Evolutionary conservation across 2,888 invertebrate species (phyloP).

Genomic region (Troides helena): DNA sequence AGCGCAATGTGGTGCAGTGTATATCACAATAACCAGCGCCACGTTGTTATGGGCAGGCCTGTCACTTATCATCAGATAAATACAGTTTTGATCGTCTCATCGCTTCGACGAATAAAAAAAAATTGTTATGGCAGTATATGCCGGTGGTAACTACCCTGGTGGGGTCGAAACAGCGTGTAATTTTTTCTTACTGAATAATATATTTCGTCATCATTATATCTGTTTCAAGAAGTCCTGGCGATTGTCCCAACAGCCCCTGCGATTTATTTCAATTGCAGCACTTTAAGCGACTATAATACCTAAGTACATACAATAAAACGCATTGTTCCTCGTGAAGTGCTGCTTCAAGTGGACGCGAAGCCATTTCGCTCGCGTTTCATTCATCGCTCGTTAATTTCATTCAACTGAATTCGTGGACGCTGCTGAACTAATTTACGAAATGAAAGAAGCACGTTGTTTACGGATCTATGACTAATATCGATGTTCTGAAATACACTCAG

Average conservation of each 20-base stretch:
- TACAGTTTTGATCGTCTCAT: too few relatives aligned
- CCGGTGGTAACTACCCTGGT: too few relatives aligned
- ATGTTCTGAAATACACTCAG: slow-evolving; percentile 32
- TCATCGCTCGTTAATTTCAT: slow-evolving; percentile 45
- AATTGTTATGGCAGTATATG: too few relatives aligned
- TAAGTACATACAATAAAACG: slow-evolving; percentile 12
- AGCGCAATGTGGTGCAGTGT: too few relatives aligned
- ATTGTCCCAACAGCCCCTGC: slow-evolving; percentile 44
- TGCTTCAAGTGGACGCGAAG: not conserved
- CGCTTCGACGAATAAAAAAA: too few relatives aligned
- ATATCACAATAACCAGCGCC: too few relatives aligned
- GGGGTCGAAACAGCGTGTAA: not conserved
- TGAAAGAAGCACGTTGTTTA: slow-evolving; percentile 25
- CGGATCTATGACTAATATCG: slow-evolving; percentile 34
- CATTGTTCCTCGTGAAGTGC: not conserved
- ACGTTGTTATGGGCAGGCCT: too few relatives aligned
- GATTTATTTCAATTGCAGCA: slow-evolving; percentile 13
- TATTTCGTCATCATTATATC: slow-evolving; percentile 58
- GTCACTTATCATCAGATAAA: too few relatives aligned
- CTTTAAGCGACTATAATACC: slow-evolving; percentile 23
- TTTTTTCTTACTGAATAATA: not conserved
- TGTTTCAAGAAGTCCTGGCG: slow-evolving; percentile 54
- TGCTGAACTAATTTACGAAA: slow-evolving; percentile 19
- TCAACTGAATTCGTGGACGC: slow-evolving; percentile 32
- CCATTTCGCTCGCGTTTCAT: slow-evolving; percentile 39